Evolutionary conservation across 2,888 invertebrate genomes (phyloP), one percentile per base, ranked within the genome.

Genomic region (Cosmorhoe ocellata): DNA sequence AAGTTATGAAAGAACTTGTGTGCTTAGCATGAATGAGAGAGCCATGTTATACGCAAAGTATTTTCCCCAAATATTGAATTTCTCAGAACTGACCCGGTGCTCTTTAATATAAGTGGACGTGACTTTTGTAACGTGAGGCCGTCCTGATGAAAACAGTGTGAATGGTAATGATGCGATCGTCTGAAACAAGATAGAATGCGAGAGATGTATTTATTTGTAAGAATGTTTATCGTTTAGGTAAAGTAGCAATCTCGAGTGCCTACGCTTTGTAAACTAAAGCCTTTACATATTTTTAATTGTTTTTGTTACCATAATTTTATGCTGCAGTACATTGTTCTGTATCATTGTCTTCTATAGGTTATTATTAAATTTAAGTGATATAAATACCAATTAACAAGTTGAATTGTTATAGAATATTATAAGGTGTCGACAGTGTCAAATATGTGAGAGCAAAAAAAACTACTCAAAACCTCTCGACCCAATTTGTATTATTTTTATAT

Each of bases 241-340:
- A 86, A 85, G 83, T 87, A 88, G 90, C 88, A 90, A 90, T 90
- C 90, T 90, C 90, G 90, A 90, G 90, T 90, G 90, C 90, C 90
- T 90, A 89, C 84, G 90, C 90, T 89, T 89, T 89, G 88, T 90
- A 88, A 87, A 89, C 81, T 84, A 83, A 88, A 89, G 87, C 86
- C 81, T 86, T 75, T 73, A 71, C 70, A 68, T 79, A 81, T 76
- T 84, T 86, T 87, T 80, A 79, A 86, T 85, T 89, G 85, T 88
- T 89, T 89, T 89, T 87, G 88, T 89, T 89, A 88, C 89, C 90
- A 88, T 86, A 79, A 82, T 42, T 26, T 33, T 42, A 34, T 77
- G 85, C 86, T 85, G 79, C 87, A 83, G 84, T 79, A 72, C 55
- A 71, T 74, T 76, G 77, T 82, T 81, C 84, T 85, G 84, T 88